Evolutionary conservation across 1,140 invertebrate species (phyloP).

Genomic region (Magallana gigas): DNA sequence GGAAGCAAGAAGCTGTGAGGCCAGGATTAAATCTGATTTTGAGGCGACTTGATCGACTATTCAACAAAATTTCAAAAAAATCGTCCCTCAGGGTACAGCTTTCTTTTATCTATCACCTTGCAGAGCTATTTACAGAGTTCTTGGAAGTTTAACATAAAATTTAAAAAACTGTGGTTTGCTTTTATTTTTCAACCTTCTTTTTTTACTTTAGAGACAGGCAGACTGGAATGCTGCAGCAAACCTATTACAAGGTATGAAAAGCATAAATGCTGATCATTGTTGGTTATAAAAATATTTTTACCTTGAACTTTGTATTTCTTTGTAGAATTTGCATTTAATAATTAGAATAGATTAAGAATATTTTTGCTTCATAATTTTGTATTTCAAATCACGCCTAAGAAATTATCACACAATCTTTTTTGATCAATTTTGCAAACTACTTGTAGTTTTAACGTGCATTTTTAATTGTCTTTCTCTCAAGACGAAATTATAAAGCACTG

Average conservation of each 20-base stretch:
- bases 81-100: constrained; percentile 75
- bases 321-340: neutral
- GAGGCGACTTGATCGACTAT: constrained; percentile 96
- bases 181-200: neutral
- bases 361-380: neutral
- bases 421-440: too few species aligned
- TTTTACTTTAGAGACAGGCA: constrained; percentile 86
- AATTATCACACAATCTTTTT: too few species aligned
- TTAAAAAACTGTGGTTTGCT: neutral
- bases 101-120: too few species aligned
- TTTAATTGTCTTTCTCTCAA: too few species aligned
- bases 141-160: neutral
- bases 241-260: constrained; percentile 87
- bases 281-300: too few species aligned
- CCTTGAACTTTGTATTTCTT: too few species aligned
- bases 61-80: constrained; percentile 98
- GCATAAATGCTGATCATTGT: too few species aligned
- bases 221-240: constrained; percentile 98
- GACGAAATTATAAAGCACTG: too few species aligned
- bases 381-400: too few species aligned
- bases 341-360: neutral
- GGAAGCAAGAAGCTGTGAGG: constrained; percentile 95
- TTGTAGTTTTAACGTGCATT: too few species aligned
- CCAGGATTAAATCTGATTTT: constrained; percentile 95
- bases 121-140: neutral